A percentile compares a stretch with the other conserved stretches of the same genome.
These are phyloP conservation scores for Trypoxylon attenuatum DNA, from an alignment of 2,888 invertebrate genomes.

Conservation along the genomic window DNA sequence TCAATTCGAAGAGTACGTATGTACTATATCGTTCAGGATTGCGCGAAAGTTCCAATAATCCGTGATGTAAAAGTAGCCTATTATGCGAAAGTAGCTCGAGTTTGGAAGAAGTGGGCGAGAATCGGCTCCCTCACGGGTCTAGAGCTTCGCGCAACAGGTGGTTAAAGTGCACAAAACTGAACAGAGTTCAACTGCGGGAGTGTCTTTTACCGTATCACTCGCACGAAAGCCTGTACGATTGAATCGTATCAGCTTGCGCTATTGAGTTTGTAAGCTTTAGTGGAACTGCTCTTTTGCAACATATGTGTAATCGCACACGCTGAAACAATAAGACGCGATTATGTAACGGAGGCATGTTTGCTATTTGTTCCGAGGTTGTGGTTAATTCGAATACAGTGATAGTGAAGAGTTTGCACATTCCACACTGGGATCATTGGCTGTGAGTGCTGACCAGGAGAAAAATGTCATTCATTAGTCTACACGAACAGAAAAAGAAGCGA, in stretches of 20 bases:
- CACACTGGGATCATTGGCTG: not conserved
- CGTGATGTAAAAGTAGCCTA: not conserved
- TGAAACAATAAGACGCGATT: too few relatives aligned
- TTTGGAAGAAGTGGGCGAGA: not conserved
- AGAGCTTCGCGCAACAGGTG: slow-evolving; percentile 47
- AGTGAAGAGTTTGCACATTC: too few relatives aligned
- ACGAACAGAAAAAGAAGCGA: slow-evolving; percentile 18
- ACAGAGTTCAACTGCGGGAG: not conserved
- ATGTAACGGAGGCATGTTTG: too few relatives aligned
- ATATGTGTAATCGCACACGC: too few relatives aligned
- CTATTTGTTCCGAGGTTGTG: too few relatives aligned
- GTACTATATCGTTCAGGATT: not conserved
- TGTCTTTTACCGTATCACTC: not conserved
- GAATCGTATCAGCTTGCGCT: too few relatives aligned
- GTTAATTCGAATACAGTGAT: too few relatives aligned
- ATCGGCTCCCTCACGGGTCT: not conserved
- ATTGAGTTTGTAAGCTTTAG: too few relatives aligned
- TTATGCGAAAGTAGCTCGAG: not conserved
- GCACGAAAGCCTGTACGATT: not conserved
- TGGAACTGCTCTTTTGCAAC: too few relatives aligned
- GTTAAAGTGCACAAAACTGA: slow-evolving; percentile 14
- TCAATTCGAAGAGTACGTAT: slow-evolving; percentile 18
- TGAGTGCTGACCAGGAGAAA: slow-evolving; percentile 7
- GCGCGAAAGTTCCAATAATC: not conserved
- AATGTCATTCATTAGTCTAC: slow-evolving; percentile 44